A percentile compares a stretch with the other conserved stretches of the same genome.
These are phyloP conservation scores for Cydia amplana DNA, from an alignment of 1,140 invertebrate genomes.

Conservation along the genomic window DNA sequence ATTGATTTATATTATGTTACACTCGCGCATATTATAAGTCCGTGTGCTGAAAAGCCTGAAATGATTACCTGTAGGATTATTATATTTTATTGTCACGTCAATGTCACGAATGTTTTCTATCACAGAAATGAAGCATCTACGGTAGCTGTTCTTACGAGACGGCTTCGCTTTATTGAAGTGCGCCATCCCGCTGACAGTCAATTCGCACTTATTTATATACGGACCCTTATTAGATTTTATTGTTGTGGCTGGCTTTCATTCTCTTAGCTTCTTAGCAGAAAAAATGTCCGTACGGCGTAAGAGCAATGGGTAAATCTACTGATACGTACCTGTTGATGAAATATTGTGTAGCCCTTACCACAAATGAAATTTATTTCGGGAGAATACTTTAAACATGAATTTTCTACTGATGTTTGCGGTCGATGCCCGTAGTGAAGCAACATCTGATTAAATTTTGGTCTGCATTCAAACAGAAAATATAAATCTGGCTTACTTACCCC, in stretches of 20 bases:
- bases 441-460: too few species aligned
- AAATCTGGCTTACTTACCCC: too few species aligned
- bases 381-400: too few species aligned
- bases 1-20: too few species aligned
- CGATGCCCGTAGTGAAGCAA: too few species aligned
- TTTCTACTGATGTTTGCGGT: too few species aligned
- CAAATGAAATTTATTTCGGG: too few species aligned
- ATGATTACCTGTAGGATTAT: too few species aligned
- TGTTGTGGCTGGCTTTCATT: constrained; percentile 27
- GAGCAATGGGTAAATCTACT: not conserved
- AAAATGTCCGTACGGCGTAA: not conserved
- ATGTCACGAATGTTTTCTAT: not conserved
- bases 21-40: too few species aligned
- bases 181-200: constrained; percentile 24
- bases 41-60: too few species aligned
- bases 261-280: constrained; percentile 14
- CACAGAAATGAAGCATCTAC: constrained; percentile 1
- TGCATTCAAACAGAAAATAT: too few species aligned
- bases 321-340: not conserved
- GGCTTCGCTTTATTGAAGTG: constrained; percentile 24
- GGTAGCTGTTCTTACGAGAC: constrained; percentile 12
- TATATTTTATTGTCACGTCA: too few species aligned
- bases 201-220: constrained; percentile 30
- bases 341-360: not conserved
- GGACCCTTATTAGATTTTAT: constrained; percentile 32